Base-by-base conservation (phyloP, 2,113 vertebrate species). In the Dicentrarchus labrax region DNA sequence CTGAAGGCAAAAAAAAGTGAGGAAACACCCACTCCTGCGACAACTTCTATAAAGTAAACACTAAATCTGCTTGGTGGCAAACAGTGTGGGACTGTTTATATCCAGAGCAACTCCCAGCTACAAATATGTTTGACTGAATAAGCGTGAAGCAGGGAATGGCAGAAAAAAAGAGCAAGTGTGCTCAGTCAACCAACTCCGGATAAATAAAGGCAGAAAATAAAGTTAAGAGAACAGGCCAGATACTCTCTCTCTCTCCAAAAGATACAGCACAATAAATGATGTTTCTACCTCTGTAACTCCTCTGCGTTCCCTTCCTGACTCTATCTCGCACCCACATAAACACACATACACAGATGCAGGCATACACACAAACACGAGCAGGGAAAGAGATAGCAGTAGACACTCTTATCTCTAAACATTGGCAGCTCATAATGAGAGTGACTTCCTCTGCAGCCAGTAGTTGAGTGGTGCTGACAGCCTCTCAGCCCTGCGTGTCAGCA, bases 371-470 rank as follows among this genome's bases (percentile, higher is more conserved):
- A 66, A 85, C 62, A 71, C 24, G 8, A 67, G 56, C 56, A 50
- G 65, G 64, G 53, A 39, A 24, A 4, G 16, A 78, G 64, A 84
- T 74, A 80, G 71, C 4, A 9, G 71, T 10, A 64, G 61, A 86
- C 62, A 21, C 60, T 76, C 74, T 91, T 86, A 91, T 92, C 89
- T 87, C 39, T 16, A 48, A 84, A 72, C 89, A 84, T 70, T 86
- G 86, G 88, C 88, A 88, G 88, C 71, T 81, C 73, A 60, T 88
- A 87, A 90, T 83, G 79, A 88, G 83, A 88, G 83, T 66, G 84
- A 91, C 79, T 90, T 92, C 77, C 80, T 86, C 80, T 88, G 86
- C 80, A 88, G 83, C 84, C 84, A 76, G 78, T 17, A 82, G 48
- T 83, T 62, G 88, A 92, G 89, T 6, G 70, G 38, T 41, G 78